These are phyloP conservation scores for Ectemnius cavifrons DNA, from an alignment of 2,888 invertebrate species.

Conservation along the genomic window DNA sequence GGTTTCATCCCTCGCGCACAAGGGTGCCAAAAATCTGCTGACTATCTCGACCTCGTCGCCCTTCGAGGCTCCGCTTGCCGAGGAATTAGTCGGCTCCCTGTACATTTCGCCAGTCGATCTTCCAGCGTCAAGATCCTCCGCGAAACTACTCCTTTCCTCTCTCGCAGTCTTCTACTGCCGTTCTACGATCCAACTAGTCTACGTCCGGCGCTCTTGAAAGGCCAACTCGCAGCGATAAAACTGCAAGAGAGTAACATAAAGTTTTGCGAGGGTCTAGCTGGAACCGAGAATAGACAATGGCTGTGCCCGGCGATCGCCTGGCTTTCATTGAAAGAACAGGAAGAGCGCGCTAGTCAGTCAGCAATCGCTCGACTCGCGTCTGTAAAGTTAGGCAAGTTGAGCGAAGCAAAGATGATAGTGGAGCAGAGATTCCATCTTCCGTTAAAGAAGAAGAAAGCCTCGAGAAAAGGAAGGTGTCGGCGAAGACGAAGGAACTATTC, in stretches of 20 bases:
- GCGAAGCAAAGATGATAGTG: not conserved
- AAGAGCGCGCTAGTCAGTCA: too few relatives aligned
- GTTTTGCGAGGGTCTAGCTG: not conserved
- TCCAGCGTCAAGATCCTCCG: not conserved
- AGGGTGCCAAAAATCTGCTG: slow-evolving; percentile 79
- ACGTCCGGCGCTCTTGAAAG: not conserved
- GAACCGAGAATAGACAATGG: not conserved
- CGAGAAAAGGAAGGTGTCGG: slow-evolving; percentile 14
- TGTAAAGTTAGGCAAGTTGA: not conserved
- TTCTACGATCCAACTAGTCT: not conserved
- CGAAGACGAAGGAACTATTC: slow-evolving; percentile 36
- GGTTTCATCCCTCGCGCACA: slow-evolving; percentile 80
- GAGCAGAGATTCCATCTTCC: not conserved
- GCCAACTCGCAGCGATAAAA: not conserved
- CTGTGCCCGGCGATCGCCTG: too few relatives aligned
- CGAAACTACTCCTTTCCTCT: not conserved
- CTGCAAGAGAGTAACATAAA: not conserved
- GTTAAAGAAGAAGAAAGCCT: slow-evolving; percentile 7
- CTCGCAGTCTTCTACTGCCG: not conserved
- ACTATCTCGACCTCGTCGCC: slow-evolving; percentile 79
- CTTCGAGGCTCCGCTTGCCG: slow-evolving; percentile 67
- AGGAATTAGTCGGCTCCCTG: slow-evolving; percentile 63
- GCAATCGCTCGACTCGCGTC: not conserved
- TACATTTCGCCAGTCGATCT: slow-evolving; percentile 61
- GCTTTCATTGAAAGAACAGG: too few relatives aligned